A percentile compares a stretch with the other conserved stretches of the same genome.
phyloP scores from a whole-genome alignment of 1,140 invertebrate genomes.

The Neuroterus valhalla region DNA sequence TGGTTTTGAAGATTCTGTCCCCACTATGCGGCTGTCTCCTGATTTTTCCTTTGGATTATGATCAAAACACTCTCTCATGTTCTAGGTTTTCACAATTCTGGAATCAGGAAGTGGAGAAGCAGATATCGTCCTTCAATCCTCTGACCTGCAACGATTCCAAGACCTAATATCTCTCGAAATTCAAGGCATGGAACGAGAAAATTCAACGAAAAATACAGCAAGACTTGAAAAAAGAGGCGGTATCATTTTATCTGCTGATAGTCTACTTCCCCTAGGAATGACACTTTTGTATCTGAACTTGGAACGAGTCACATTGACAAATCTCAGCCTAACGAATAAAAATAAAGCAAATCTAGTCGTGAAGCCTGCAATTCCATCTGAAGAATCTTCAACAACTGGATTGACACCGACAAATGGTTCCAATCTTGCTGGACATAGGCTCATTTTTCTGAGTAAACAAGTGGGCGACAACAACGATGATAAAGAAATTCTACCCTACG shows the following conservation, averaged over 20 bases:
- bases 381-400: constrained; percentile 54
- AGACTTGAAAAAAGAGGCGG: constrained; percentile 42
- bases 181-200: constrained; percentile 73
- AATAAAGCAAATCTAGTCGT: constrained; percentile 66
- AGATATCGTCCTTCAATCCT: constrained; percentile 71
- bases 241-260: constrained; percentile 63
- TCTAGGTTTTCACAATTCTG: constrained; percentile 75
- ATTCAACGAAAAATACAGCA: constrained; percentile 37
- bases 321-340: constrained; percentile 53
- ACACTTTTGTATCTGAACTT: constrained; percentile 66
- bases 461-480: constrained; percentile 65
- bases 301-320: constrained; percentile 64
- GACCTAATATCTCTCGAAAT: constrained; percentile 78
- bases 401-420: constrained; percentile 31
- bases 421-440: constrained; percentile 61
- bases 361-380: constrained; percentile 60
- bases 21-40: no score
- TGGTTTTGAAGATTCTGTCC: no score
- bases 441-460: constrained; percentile 69
- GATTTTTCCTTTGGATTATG: neutral
- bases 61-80: constrained; percentile 32
- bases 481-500: constrained; percentile 79
- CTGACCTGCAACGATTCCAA: constrained; percentile 74
- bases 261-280: constrained; percentile 60
- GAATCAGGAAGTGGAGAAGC: constrained; percentile 71